These are phyloP conservation scores for Melanargia galathea DNA, from an alignment of 2,888 invertebrate species.

Conservation along the genomic window DNA sequence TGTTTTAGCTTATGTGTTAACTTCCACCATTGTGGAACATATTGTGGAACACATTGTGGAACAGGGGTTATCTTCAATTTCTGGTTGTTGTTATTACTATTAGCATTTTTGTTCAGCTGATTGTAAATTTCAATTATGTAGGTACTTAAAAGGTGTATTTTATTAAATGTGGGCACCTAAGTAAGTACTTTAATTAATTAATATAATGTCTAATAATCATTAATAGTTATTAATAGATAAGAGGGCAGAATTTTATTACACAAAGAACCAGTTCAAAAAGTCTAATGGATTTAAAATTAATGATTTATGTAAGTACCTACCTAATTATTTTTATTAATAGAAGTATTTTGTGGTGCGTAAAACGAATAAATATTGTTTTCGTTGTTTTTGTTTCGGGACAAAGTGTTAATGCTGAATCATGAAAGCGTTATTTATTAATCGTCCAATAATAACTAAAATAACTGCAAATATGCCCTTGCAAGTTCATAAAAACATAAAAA, in stretches of 20 bases:
- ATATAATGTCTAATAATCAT: too few relatives aligned
- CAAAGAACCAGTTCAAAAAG: neutral
- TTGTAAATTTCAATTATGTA: too few relatives aligned
- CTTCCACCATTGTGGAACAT: too few relatives aligned
- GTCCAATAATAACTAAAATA: neutral
- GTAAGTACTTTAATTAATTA: too few relatives aligned
- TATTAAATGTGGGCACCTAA: too few relatives aligned
- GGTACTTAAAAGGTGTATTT: too few relatives aligned
- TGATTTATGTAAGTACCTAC: neutral
- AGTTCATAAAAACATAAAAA: neutral
- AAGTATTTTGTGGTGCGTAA: neutral
- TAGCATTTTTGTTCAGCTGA: too few relatives aligned
- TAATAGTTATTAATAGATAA: neutral
- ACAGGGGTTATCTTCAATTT: too few relatives aligned
- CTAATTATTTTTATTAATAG: neutral
- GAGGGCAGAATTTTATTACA: neutral
- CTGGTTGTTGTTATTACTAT: too few relatives aligned
- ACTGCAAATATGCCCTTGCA: neutral
- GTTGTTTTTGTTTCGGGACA: neutral
- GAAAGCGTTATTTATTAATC: neutral
- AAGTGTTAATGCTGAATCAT: conserved; percentile 3
- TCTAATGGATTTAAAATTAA: neutral
- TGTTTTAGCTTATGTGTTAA: too few relatives aligned
- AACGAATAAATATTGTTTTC: neutral
- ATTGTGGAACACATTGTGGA: too few relatives aligned